These are phyloP conservation scores for Ceratoteleas bidentatus DNA, from an alignment of 1,140 invertebrate genomes.

Conservation along the genomic window DNA sequence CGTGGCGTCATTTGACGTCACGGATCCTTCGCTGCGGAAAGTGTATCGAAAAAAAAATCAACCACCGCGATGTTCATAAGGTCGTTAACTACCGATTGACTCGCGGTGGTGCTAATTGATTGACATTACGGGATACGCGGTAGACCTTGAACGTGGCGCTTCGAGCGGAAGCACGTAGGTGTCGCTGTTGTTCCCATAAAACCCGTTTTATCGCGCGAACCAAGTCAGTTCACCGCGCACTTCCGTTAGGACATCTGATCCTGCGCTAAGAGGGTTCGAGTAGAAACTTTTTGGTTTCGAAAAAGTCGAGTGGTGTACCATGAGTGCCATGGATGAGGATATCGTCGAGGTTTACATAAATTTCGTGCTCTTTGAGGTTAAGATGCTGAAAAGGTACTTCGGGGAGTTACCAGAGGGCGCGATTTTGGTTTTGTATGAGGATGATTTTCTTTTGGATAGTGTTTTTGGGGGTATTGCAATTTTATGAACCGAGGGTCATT, in stretches of 20 bases:
- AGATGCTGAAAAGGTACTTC: constrained; percentile 46
- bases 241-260: no score
- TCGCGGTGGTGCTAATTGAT: constrained; percentile 8
- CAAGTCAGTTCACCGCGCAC: no score
- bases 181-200: constrained; percentile 26
- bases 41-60: background rate
- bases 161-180: constrained; percentile 17
- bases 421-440: no score
- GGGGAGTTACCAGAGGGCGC: background rate
- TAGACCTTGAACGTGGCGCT: constrained; percentile 18
- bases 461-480: no score
- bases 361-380: constrained; percentile 46
- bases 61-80: constrained; percentile 8
- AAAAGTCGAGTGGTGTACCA: background rate
- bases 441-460: no score
- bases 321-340: constrained; percentile 20
- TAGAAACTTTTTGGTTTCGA: no score
- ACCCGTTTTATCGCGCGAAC: background rate
- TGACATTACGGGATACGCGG: constrained; percentile 4
- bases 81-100: constrained; percentile 20
- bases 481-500: no score
- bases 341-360: constrained; percentile 41
- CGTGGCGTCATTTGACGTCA: constrained; percentile 22
- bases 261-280: no score
- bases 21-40: background rate